Conservation (phyloP, 2,113 vertebrate genomes). For the Pitta sordida region DNA sequence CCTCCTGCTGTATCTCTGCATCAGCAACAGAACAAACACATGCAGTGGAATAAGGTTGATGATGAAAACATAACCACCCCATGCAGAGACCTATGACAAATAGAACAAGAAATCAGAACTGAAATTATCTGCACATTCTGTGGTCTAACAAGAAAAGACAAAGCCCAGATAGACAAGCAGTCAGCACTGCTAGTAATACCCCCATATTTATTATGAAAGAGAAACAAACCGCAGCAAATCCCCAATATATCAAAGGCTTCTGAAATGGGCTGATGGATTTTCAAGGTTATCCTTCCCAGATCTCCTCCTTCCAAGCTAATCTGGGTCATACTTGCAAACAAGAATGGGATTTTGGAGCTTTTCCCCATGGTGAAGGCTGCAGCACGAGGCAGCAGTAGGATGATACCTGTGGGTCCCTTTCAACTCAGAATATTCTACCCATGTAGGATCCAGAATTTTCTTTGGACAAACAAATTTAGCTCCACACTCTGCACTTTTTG, state of each 20-base stretch:
- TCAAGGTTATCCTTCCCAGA: background rate
- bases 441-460: background rate
- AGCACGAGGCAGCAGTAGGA: background rate
- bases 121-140: background rate
- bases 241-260: background rate
- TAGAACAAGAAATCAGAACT: background rate
- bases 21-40: conserved; percentile 94
- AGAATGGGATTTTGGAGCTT: background rate
- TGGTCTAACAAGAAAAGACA: background rate
- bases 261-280: background rate
- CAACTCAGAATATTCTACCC: background rate
- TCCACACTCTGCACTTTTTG: background rate
- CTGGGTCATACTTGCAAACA: background rate
- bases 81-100: conserved; percentile 90
- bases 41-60: conserved; percentile 99
- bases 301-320: background rate
- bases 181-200: background rate
- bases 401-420: background rate
- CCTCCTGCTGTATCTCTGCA: conserved; percentile 96
- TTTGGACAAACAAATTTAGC: background rate
- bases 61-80: conserved; percentile 98
- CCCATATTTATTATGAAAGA: background rate
- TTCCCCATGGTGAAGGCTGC: background rate
- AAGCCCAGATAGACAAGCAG: background rate
- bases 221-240: background rate